Evolutionary conservation across 2,888 invertebrate genomes (phyloP).

Genomic region (Trimorus sp.): DNA sequence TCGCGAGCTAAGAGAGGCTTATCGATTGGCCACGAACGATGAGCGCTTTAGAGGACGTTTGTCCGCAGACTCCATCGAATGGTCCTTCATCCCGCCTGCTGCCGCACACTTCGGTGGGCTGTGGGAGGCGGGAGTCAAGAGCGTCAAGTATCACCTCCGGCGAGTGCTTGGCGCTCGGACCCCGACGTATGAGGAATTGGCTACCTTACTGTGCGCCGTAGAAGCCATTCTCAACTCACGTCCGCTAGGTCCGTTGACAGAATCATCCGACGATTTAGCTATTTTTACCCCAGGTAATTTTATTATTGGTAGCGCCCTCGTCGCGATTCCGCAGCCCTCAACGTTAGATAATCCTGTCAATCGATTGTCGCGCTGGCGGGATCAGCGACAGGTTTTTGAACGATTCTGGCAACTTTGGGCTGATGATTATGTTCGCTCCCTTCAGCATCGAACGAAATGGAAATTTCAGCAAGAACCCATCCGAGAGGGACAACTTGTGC

Average conservation of each 20-base stretch:
- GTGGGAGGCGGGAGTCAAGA: slow-evolving; percentile 4
- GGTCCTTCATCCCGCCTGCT: slow-evolving; percentile 12
- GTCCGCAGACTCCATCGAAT: background rate
- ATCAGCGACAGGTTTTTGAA: background rate
- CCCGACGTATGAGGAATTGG: background rate
- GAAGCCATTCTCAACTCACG: background rate
- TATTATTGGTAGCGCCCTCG: background rate
- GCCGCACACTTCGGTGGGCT: slow-evolving; percentile 2
- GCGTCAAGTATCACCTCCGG: background rate
- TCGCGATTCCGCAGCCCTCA: slow-evolving; percentile 8
- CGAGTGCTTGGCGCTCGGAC: slow-evolving; percentile 2
- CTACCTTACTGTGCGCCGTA: background rate
- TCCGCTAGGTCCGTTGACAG: background rate
- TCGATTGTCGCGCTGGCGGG: slow-evolving; percentile 2
- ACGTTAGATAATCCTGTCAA: background rate
- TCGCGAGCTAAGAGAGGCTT: slow-evolving; percentile 8
- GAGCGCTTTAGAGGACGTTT: background rate
- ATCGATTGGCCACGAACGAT: background rate
- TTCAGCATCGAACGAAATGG: slow-evolving; percentile 1
- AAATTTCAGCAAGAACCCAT: background rate
- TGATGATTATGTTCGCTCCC: background rate
- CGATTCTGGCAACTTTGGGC: slow-evolving; percentile 10
- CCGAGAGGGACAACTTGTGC: background rate
- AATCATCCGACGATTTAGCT: background rate
- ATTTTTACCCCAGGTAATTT: background rate